Evolutionary conservation across 2,888 invertebrate species (phyloP), one percentile per base, ranked within the genome.

Genomic region (Adela reaumurella): DNA sequence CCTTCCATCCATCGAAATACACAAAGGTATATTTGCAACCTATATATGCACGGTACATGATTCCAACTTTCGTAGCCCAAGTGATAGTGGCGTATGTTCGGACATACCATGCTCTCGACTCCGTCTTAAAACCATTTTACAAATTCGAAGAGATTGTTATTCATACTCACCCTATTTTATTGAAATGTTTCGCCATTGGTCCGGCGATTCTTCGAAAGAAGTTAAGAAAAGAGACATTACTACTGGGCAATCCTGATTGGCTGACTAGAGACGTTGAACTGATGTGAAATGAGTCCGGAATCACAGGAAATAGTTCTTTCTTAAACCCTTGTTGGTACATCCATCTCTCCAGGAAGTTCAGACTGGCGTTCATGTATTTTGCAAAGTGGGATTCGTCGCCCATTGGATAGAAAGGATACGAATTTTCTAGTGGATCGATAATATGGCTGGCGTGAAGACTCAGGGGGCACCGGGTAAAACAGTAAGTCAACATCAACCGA

Each of bases 321-420:
- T 72, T 67, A 58, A 76, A 78, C 8, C 78, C 78, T 69, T 78
- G 77, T 49, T 67, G 67, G 52, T 68, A 77, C 72, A 78, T 67
- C 78, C 78, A 78, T 54, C 66, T 74, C 55, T 77, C 76, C 43
- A 78, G 58, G 59, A 78, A 78, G 28, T 51, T 52, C 16, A 58
- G 58, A 53, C 70, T 67, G 1, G 44, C 57, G 53, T 67, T 65
- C 62, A 74, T 61, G 52, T 77, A 76, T 17, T 67, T 57, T 54
- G 63, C 64, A 17, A 73, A 57, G n/a, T n/a, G n/a, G 64, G 55
- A 2, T 20, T 52, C 59, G n/a, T 54, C 56, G 17, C 51, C 56
- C 35, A 63, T 49, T 17, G 78, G 77, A 60, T 60, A 78, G 53
- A 64, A 76, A 1, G 78, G 76, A 53, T 69, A 77, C 8, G 77